These are phyloP conservation scores for Ctenodactylus gundi DNA, from an alignment of 2,113 vertebrate genomes.

Conservation along the genomic window DNA sequence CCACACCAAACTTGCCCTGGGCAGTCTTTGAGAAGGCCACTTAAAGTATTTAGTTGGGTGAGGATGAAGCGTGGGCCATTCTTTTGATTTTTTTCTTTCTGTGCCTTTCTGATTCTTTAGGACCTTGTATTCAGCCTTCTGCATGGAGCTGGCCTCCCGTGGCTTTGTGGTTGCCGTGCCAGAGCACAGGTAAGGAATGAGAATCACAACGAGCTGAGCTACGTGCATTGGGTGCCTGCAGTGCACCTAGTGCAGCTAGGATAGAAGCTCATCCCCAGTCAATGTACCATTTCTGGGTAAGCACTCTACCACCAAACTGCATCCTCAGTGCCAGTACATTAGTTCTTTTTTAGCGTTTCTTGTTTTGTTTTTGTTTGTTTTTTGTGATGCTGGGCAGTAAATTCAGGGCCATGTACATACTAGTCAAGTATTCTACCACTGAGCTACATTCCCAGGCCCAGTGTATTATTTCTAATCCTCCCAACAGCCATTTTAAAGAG, in stretches of 20 bases:
- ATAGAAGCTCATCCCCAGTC: not conserved
- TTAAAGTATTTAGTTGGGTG: not conserved
- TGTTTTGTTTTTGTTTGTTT: not conserved
- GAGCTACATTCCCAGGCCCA: not conserved
- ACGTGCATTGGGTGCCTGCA: not conserved
- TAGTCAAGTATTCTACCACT: not conserved
- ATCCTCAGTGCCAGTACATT: too few relatives aligned
- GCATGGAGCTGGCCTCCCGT: slow-evolving; percentile 83
- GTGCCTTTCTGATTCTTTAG: slow-evolving; percentile 61
- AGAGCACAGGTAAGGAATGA: slow-evolving; percentile 84
- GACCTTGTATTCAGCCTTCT: slow-evolving; percentile 84
- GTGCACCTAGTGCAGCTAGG: not conserved
- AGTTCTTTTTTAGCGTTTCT: too few relatives aligned
- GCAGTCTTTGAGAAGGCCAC: not conserved
- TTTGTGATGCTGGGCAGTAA: not conserved
- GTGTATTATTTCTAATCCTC: not conserved
- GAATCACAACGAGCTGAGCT: rapidly evolving
- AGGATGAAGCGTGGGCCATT: not conserved
- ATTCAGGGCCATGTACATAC: not conserved
- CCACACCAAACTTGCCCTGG: not conserved
- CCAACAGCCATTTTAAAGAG: not conserved
- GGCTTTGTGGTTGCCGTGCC: slow-evolving; percentile 83
- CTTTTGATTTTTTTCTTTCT: not conserved
- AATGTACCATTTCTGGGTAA: not conserved
- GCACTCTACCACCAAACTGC: too few relatives aligned